Conservation (phyloP, 2,113 vertebrate species). For the Aspiorhynchus laticeps region DNA sequence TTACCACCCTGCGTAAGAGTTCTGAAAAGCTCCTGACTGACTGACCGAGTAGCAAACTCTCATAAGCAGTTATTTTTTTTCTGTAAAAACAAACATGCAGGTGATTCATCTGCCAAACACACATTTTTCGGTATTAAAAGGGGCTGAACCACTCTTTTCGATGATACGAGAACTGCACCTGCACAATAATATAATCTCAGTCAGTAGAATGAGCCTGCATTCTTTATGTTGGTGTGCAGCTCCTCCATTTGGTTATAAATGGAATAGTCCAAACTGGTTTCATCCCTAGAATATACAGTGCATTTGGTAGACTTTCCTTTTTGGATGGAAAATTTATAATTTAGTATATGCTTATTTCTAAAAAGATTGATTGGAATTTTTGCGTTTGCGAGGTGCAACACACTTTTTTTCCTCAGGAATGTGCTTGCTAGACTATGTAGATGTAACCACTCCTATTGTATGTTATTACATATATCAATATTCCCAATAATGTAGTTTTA, state of each 20-base stretch:
- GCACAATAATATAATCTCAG: not conserved
- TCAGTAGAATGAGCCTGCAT: not conserved
- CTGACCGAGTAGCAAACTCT: not conserved
- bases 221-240: not conserved
- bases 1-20: constrained; percentile 74
- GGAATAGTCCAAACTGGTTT: not conserved
- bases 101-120: not conserved
- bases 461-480: constrained; percentile 4
- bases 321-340: not conserved
- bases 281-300: not conserved
- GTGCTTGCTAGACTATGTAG: constrained; percentile 12
- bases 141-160: not conserved
- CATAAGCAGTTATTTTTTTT: not conserved
- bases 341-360: not conserved
- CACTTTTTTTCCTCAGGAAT: constrained; percentile 13
- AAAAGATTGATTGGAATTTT: not conserved
- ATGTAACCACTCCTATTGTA: constrained; percentile 26
- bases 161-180: not conserved
- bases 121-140: not conserved
- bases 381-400: not conserved
- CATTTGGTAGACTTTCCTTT: not conserved
- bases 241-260: not conserved
- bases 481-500: not conserved
- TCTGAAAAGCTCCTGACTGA: not conserved
- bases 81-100: not conserved